A percentile compares a stretch with the other conserved stretches of the same genome.
phyloP scores from a whole-genome alignment of 2,797 vertebrate species.

The Erithacus rubecula region DNA sequence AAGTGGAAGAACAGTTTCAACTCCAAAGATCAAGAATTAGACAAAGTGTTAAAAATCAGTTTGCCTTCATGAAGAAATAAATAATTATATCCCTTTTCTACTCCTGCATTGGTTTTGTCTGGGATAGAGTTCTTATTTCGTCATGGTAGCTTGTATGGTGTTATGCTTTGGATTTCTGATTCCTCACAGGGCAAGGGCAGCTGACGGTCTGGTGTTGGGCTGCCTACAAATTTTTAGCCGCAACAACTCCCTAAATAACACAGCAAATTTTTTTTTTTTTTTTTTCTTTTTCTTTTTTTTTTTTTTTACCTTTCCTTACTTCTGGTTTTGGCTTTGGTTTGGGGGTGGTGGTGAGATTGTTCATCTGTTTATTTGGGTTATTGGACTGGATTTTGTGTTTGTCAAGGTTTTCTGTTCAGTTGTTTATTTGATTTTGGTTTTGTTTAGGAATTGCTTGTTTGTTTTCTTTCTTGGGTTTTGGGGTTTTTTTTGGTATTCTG shows the following conservation, averaged over 20 bases:
- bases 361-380: background rate
- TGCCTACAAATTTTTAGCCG: background rate
- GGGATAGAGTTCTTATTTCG: background rate
- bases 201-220: fast-evolving
- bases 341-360: too few species aligned
- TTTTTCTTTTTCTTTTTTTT: background rate
- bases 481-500: background rate
- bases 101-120: background rate
- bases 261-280: background rate
- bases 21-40: background rate
- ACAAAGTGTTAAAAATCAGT: background rate
- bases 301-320: background rate
- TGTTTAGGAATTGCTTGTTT: background rate
- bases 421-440: background rate
- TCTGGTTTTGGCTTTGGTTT: background rate
- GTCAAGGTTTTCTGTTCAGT: background rate
- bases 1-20: background rate
- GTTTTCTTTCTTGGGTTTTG: background rate
- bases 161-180: background rate
- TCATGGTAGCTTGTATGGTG: background rate
- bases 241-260: background rate
- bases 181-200: background rate
- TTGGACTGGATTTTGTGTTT: background rate
- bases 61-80: background rate
- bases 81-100: background rate